Base-by-base conservation (phyloP, 1,140 invertebrate genomes). In the Camponotus floridanus region DNA sequence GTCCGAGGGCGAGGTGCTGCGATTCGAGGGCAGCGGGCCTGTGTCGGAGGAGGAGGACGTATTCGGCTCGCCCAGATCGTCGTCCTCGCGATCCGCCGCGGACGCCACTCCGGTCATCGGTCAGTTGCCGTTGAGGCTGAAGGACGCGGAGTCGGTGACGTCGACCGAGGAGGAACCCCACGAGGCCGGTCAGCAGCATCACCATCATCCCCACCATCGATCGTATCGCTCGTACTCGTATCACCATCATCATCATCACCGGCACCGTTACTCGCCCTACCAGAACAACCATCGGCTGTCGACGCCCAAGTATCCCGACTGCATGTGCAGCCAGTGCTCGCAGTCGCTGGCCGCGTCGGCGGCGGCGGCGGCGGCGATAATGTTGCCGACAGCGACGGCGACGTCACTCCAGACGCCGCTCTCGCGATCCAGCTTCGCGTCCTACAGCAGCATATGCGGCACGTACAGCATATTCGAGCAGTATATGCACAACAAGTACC, bases 401-500 rank as follows among this genome's bases (percentile, higher is more conserved):
- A 95, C 94, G 78, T 95, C 96, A 71, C 91, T 96, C 68, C 92
- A 95, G 21, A 95, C 96, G 57, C 96, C 96, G 2, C 95, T 96
- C 71, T 96, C 96, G 39, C 95, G 95, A 2, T 92, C 96, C 8
- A 96, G 18, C 96, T 96, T 0, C 90, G 97, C 86, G 95, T 94
- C 51, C 86, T 95, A 84, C 93, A 96, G 61, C 95, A 81, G 79
- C 33, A 73, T 83, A 48, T 73, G 55, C 55, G 62, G 68, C 26
- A 45, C 96, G 51, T 96, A 96, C 91, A 96, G 94, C 85, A 73
- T 83, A 67, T 97, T 97, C 92, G 97, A 97, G 91, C 96, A 97
- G 86, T 97, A 97, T 93, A 94, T 98, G 80, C 96, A 97, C 87
- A 96, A 96, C 78, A 97, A 97, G 95, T 97, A 97, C 95, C 95